Conservation (phyloP, 1,140 invertebrate species). For the Scaptomyza montana region DNA sequence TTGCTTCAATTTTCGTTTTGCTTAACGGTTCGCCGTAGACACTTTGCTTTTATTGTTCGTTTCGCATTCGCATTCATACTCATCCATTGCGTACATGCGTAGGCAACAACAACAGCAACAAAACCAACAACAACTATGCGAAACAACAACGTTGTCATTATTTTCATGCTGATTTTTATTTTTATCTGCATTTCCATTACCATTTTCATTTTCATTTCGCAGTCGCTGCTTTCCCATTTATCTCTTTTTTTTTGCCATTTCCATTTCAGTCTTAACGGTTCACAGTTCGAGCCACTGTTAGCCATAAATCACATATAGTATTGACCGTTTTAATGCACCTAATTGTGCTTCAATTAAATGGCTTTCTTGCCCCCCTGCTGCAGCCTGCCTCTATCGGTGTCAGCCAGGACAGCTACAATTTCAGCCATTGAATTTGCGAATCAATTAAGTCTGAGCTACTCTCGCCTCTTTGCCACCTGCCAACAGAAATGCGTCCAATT, state of each 20-base stretch:
- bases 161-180: conserved; percentile 82
- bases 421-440: conserved; percentile 7
- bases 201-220: conserved; percentile 69
- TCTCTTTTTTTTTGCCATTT: conserved; percentile 30
- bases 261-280: conserved; percentile 26
- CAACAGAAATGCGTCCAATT: conserved; percentile 38
- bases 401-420: conserved; percentile 15
- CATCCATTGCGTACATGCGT: conserved; percentile 12
- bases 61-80: conserved; percentile 35
- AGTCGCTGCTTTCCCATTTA: neutral
- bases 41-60: conserved; percentile 80
- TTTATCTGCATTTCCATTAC: conserved; percentile 80
- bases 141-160: conserved; percentile 70
- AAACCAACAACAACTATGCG: conserved; percentile 2
- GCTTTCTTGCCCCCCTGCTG: neutral
- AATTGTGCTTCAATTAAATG: conserved; percentile 71
- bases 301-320: conserved; percentile 71
- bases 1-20: conserved; percentile 82
- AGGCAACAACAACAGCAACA: conserved; percentile 12
- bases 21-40: conserved; percentile 76
- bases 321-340: conserved; percentile 72
- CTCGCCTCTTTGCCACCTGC: neutral
- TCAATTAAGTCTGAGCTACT: neutral
- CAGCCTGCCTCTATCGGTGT: neutral
- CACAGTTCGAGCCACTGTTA: conserved; percentile 6